These are phyloP conservation scores for Numida meleagris DNA, from an alignment of 2,113 vertebrate species.

Conservation along the genomic window DNA sequence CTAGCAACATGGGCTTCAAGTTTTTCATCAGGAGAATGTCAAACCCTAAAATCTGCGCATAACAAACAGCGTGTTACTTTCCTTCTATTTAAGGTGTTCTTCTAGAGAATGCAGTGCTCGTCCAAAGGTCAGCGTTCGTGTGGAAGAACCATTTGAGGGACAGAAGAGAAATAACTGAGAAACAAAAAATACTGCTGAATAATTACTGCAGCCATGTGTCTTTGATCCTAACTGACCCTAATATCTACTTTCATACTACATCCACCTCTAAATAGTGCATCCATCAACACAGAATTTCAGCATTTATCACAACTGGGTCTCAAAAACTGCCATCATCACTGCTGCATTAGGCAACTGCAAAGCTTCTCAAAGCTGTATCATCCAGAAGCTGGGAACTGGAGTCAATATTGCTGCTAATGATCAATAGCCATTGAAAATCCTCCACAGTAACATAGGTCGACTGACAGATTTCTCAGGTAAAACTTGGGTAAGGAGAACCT, in stretches of 20 bases:
- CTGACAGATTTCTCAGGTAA: background rate
- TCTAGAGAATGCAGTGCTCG: background rate
- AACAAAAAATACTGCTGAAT: background rate
- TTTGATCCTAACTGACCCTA: background rate
- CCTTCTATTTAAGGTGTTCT: background rate
- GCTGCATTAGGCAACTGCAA: background rate
- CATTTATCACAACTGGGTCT: background rate
- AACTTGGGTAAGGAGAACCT: background rate
- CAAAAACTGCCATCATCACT: background rate
- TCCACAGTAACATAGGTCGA: background rate
- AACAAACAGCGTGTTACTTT: conserved; percentile 59
- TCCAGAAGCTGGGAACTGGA: background rate
- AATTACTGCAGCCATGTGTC: background rate
- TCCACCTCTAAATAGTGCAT: background rate
- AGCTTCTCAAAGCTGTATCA: no score
- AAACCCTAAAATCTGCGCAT: conserved; percentile 93
- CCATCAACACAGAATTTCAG: background rate
- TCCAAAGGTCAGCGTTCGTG: background rate
- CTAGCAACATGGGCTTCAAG: conserved; percentile 93
- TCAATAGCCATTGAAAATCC: background rate
- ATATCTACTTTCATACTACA: background rate
- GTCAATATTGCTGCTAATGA: background rate
- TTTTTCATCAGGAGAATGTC: conserved; percentile 97
- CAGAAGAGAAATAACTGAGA: background rate
- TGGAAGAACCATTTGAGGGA: background rate